phyloP scores from a whole-genome alignment of 2,797 vertebrate species.

The Calcarius lapponicus region DNA sequence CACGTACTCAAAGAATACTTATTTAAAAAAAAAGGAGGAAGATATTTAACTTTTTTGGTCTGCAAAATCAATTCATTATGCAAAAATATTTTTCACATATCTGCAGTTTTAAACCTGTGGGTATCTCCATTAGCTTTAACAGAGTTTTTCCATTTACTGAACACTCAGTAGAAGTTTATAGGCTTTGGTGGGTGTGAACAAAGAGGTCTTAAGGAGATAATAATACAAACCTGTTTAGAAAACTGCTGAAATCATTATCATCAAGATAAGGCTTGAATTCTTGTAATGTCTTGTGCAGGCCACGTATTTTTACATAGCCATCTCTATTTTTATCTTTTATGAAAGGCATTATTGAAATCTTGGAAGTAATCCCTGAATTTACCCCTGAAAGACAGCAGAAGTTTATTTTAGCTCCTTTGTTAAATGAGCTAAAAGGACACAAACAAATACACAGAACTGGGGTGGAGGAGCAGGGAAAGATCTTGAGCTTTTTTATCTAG shows the following conservation, averaged over 20 bases:
- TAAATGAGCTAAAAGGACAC: background rate
- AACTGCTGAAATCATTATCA: conserved; percentile 50
- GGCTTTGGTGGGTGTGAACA: background rate
- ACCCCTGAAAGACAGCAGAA: conserved; percentile 65
- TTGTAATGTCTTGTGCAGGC: conserved; percentile 55
- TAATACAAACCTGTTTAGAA: conserved; percentile 67
- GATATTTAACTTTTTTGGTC: background rate
- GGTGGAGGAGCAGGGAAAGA: background rate
- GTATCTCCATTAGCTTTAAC: background rate
- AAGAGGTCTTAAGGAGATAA: background rate
- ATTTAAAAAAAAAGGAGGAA: background rate
- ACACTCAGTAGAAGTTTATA: background rate
- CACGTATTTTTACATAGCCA: conserved; percentile 22
- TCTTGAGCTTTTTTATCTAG: background rate
- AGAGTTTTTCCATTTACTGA: background rate
- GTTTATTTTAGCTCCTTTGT: conserved; percentile 14
- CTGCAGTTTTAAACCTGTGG: background rate
- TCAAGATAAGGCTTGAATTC: conserved; percentile 49
- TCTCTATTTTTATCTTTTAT: conserved; percentile 50
- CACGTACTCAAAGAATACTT: background rate
- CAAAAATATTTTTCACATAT: background rate
- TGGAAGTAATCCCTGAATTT: conserved; percentile 66
- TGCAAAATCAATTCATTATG: background rate
- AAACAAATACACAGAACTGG: background rate
- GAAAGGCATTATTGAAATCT: conserved; percentile 62